Base-by-base conservation (phyloP, 2,888 invertebrate species). In the Glaucopsyche alexis region DNA sequence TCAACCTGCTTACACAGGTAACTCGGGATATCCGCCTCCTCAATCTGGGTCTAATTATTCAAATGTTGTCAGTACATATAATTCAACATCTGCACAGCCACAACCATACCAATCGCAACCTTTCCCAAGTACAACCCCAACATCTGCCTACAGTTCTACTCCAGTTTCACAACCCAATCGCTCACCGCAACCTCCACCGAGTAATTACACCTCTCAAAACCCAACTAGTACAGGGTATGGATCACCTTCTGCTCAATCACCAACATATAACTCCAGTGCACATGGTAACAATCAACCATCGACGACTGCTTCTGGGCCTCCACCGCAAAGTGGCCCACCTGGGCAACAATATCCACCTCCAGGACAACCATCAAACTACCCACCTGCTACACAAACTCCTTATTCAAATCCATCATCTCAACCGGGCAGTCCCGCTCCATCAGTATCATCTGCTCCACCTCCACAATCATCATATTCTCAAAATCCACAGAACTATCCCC, bases 281-380 rank as follows among this genome's bases (percentile, higher is more conserved):
- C 94, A 93, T 80, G 88, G 89, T 47, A 94, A 89, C 81, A 94
- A 93, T 76, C 90, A 88, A 7, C 93, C 91, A 13, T 88, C 91
- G 64, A 82, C 93, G 13, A 93, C 94, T 40, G 87, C 94, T 6
- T 88, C 94, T 7, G 92, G 89, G n/a, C 87, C 87, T 7, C 87
- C 94, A 1, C 87, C 95, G 38, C 83, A 87, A 16, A 86, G 86
- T 70, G 90, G 89, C 86, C 88, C 95, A 71, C 94, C 95, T 55
- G 94, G 94, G 71, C 95, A 95, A 77, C 94, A 94, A 79, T 95
- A 95, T 80, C 94, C 95, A 73, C 94, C 95, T 49, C 89, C 94
- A 71, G 94, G 94, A 5, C 95, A 95, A 80, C 94, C 94, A n/a
- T 93, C 94, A 13, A 94, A 94, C 6, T 95, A 95, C 79, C 95